Base-by-base conservation (phyloP, 2,888 invertebrate genomes). In the Platycheirus albimanus region DNA sequence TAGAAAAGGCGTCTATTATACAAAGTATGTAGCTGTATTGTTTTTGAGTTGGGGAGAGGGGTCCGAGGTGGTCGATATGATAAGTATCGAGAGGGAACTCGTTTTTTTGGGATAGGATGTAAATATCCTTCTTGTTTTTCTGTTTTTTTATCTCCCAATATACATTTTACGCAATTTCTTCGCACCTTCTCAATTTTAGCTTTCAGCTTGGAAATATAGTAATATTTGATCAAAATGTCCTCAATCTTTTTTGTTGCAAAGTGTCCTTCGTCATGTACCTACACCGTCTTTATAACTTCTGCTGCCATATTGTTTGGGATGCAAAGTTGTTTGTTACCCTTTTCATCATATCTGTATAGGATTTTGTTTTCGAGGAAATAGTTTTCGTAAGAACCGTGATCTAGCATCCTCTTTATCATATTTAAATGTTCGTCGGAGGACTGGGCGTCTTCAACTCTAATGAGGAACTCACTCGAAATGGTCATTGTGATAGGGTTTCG, bases 231-330 rank as follows among this genome's bases (percentile, higher is more conserved):
- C 1, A 43, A 43, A 8, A 43, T 43, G 17, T 43, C 43, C 15
- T 41, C 15, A 7, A 41, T 41, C 41, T 43, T 43, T 17, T 43
- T 43, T 17, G 2, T 49, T 24, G 1, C 47, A 85, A 89, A 89
- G 85, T 90, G 89, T 28, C 89, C 88, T 17, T 81, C 84, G 38
- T 88, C 88, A 77, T 90, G 90, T n/a, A n/a, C n/a, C n/a, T n/a
- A n/a, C 0, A 85, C 84, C 30, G 51, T 86, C 63, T 84, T 85
- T 7, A 90, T 89, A 5, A 90, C 86, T 69, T 89, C 87, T 0
- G 28, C 63, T 75, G 88, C 86, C 87, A 91, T 87, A 3, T 19
- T 17, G 30, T 83, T 87, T 0, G 90, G 90, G 17, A 89, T 85
- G 0, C 87, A 86, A 10, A 88, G 70, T 3, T 86, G 6, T 0